phyloP scores from a whole-genome alignment of 35 echinoderm and acorn worm species.

The Apostichopus parvimensis region DNA sequence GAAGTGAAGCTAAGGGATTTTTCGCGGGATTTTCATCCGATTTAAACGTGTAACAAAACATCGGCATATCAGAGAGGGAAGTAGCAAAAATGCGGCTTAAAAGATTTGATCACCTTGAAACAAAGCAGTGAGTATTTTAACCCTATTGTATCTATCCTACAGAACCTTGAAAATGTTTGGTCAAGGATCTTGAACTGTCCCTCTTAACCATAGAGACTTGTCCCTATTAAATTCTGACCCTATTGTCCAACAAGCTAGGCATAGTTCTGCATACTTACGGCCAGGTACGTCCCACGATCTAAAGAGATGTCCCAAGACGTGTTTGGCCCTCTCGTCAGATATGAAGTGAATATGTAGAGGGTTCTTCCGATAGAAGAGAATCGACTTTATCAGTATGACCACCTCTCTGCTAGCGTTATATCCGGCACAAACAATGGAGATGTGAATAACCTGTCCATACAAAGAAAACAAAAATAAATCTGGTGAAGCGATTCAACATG shows the following conservation, averaged over 20 bases:
- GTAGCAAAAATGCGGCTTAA: too few species aligned
- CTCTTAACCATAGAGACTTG: neutral
- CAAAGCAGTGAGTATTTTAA: too few species aligned
- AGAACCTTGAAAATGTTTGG: neutral
- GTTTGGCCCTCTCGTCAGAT: conserved; percentile 77
- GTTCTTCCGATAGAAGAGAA: conserved; percentile 96
- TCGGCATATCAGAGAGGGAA: too few species aligned
- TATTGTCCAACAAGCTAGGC: neutral
- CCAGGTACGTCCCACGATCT: conserved; percentile 91
- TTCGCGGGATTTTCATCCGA: too few species aligned
- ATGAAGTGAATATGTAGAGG: conserved; percentile 98
- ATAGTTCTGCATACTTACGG: conserved; percentile 45
- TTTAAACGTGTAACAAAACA: too few species aligned
- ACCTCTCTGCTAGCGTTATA: conserved; percentile 97
- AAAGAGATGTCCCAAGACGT: conserved; percentile 78
- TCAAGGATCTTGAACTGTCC: neutral
- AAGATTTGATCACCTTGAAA: too few species aligned
- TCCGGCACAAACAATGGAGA: conserved; percentile 94
- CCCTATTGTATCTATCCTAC: too few species aligned
- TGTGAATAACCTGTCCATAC: conserved; percentile 69
- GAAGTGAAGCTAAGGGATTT: too few species aligned
- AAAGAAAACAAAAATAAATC: neutral
- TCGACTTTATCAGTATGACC: conserved; percentile 90
- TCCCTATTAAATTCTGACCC: too few species aligned
- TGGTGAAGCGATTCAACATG: neutral